Evolutionary conservation across 1,140 invertebrate species (phyloP), one percentile per base, ranked within the genome.

Genomic region (Bombyx mandarina): DNA sequence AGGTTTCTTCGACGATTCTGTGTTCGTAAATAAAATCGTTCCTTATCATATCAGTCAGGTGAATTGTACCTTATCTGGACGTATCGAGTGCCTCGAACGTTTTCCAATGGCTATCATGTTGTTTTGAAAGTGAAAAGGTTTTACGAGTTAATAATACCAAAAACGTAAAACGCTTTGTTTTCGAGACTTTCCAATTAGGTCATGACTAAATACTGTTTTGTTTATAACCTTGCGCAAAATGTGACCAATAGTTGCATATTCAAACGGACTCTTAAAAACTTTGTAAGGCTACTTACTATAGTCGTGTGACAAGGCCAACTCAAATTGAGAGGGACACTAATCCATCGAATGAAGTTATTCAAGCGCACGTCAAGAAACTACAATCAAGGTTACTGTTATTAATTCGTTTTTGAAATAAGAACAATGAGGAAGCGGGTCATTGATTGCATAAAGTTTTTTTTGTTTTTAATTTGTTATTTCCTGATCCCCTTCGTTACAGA

Each of bases 291-390:
- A 55, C 47, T 58, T 53, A 55, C 47, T 58, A 58, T 62, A 64
- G 59, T 58, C 63, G 65, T 59, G 60, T 26, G 12, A 56, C 71
- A 67, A 74, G 71, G 71, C 65, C 65, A 67, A 60, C 60, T 26
- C 59, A 67, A 67, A 64, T 59, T 57, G 50, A 46, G 52, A 48
- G 54, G 54, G 22, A 35, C 26, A 35, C 26, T 35, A 35, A 35
- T 35, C 26, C 26, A 35, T 35, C 26, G 26, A 35, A 1, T 35
- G 26, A 35, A 35, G 26, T 35, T 35, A 35, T 35, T 35, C 26
- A 35, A 35, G 26, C 26, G 26, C 26, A 1, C 26, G 26, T 35
- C 26, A 35, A 35, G 26, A 35, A 35, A 35, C 26, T 35, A 35
- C 26, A 35, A 35, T 35, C 26, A 35, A 35, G 26, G 26, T 35